Base-by-base conservation (phyloP, 2,113 vertebrate species). In the Apistogramma diplotaenia region DNA sequence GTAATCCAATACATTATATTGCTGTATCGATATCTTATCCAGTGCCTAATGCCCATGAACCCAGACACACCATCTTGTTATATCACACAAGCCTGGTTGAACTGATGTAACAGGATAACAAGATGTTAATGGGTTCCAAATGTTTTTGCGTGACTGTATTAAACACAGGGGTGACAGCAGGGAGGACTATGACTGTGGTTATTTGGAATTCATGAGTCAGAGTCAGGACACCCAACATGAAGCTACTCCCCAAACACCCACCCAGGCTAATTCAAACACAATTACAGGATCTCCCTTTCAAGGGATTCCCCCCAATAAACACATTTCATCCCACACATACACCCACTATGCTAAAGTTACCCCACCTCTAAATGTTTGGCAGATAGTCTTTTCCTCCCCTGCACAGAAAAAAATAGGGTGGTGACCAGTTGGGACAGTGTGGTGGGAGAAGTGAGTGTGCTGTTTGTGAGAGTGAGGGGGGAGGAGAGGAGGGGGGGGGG, bases 281-380 rank as follows among this genome's bases (percentile, higher is more conserved):
- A 93, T 90, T 85, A 77, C 91, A 91, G 93, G 91, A 92, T 90
- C 93, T 91, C 89, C 91, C 82, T 92, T 90, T 74, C 82, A 27
- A 89, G 87, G 92, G 90, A 90, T 89, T 91, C 85, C 92, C 92
- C 89, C 89, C 19, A 82, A 61, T 71, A 90, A 84, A 87, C 72
- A 89, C 57, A 51, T 82, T 49, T 76, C 81, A 81, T 74, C 49
- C 4, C 4, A 25, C 33, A 71, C 56, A 23, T 19, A 75, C 59
- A 79, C 35, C 37, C 54, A 81, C 19, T 62, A 27, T n/a, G 61
- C 61, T 33, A 81, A 82, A 82, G 46, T 35, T 35, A 79, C 84
- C 81, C 57, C 91, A 91, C 92, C 89, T 81, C 55, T 49, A 78
- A 82, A 86, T 71, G 51, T 79, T 89, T 91, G 89, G 87, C 91